A percentile compares a stretch with the other conserved stretches of the same genome.
phyloP scores from a whole-genome alignment of 2,888 invertebrate species.

The Stomorhina lunata region DNA sequence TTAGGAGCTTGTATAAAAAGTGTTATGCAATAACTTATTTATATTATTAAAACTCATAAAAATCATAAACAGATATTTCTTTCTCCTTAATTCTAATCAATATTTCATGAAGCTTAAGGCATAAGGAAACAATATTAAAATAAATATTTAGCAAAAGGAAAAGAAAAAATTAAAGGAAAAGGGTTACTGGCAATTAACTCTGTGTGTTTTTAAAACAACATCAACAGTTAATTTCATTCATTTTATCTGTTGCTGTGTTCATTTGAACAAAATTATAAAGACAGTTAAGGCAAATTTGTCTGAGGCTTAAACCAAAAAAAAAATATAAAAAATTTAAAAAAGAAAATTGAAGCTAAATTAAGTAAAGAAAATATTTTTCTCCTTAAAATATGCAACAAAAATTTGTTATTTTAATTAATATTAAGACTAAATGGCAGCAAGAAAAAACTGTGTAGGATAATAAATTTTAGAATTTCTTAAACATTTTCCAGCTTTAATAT shows the following conservation, averaged over 20 bases:
- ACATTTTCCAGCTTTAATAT: background rate
- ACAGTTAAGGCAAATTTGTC: slow-evolving; percentile 22
- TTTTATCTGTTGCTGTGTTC: background rate
- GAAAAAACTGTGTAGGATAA: background rate
- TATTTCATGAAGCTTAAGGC: background rate
- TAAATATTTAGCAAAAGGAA: background rate
- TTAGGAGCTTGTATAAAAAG: too few relatives aligned
- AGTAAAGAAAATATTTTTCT: background rate
- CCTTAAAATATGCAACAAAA: background rate
- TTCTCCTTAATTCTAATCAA: slow-evolving; percentile 9
- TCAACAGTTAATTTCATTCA: background rate
- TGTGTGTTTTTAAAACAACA: background rate
- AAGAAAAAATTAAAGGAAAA: background rate
- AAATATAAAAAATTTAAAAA: too few relatives aligned
- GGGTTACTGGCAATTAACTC: background rate
- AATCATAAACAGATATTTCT: too few relatives aligned
- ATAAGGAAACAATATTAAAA: background rate
- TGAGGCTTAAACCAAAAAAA: background rate
- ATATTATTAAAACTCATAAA: too few relatives aligned
- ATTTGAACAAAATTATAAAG: background rate
- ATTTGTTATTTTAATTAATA: slow-evolving; percentile 40
- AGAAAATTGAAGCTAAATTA: background rate
- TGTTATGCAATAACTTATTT: too few relatives aligned
- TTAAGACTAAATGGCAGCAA: background rate
- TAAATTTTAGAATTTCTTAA: background rate